Conservation (phyloP, 2,888 invertebrate genomes). For the Ophion costatus region DNA sequence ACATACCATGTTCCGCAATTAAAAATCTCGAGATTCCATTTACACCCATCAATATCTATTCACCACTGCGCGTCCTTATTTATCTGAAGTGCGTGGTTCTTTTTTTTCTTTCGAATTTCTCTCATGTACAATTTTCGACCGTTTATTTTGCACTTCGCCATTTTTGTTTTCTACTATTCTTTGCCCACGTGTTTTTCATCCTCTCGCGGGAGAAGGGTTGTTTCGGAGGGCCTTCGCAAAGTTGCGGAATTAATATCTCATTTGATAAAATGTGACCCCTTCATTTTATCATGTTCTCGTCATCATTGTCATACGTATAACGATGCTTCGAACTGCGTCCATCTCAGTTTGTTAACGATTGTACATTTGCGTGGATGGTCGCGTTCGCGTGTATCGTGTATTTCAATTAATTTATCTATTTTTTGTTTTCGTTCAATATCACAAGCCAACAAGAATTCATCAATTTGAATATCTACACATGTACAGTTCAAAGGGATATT, state of each 20-base stretch:
- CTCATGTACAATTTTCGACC: background rate
- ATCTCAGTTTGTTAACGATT: slow-evolving; percentile 55
- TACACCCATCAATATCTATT: background rate
- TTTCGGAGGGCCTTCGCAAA: background rate
- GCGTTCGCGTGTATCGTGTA: slow-evolving; percentile 12
- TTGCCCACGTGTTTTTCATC: no score
- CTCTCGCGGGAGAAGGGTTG: background rate
- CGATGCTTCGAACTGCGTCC: slow-evolving; percentile 39
- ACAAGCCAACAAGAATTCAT: slow-evolving; percentile 71
- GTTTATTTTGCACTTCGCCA: background rate
- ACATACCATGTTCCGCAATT: slow-evolving; percentile 28
- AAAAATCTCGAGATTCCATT: slow-evolving; percentile 25
- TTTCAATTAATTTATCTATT: slow-evolving; percentile 16
- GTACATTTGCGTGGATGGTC: slow-evolving; percentile 37
- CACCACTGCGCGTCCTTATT: background rate
- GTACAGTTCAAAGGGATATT: slow-evolving; percentile 43
- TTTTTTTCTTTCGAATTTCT: slow-evolving; percentile 16
- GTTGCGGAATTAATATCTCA: background rate
- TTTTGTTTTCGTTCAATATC: slow-evolving; percentile 63
- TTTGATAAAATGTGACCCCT: background rate
- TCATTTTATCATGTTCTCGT: background rate
- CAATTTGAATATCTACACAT: slow-evolving; percentile 65
- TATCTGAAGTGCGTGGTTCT: slow-evolving; percentile 34
- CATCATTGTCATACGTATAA: slow-evolving; percentile 3
- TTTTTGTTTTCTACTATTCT: background rate